phyloP scores from a whole-genome alignment of 64 coral and sea anemone genomes.

The Montipora foliosa region DNA sequence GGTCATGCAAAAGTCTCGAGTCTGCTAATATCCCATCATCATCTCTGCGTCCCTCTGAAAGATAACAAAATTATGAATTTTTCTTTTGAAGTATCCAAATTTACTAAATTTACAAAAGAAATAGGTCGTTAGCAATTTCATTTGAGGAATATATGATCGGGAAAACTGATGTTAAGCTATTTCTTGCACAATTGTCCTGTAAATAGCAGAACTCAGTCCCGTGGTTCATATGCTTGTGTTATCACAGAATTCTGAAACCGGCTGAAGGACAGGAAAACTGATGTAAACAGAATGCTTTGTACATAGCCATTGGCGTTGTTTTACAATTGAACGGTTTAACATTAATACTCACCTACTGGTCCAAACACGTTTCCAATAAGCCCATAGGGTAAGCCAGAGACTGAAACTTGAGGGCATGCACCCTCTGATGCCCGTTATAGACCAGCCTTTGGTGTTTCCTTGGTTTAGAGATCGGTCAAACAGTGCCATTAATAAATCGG shows the following conservation, averaged over 20 bases:
- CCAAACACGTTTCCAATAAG: conserved; percentile 55
- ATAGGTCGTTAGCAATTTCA: not conserved
- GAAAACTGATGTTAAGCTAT: not conserved
- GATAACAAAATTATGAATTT: not conserved
- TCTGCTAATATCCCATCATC: not conserved
- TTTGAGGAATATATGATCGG: not conserved
- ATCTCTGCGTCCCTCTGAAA: not conserved
- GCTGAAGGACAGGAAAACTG: not conserved
- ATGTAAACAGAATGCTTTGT: not conserved
- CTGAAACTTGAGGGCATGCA: not conserved
- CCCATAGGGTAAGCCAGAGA: conserved; percentile 33
- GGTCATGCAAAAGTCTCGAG: not conserved
- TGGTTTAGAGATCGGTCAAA: not conserved
- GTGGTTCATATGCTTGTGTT: not conserved
- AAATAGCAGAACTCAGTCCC: not conserved
- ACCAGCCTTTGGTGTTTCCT: not conserved
- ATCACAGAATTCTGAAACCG: not conserved
- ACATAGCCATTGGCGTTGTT: not conserved
- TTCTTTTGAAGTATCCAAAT: not conserved
- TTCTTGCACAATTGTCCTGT: not conserved
- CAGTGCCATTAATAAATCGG: not conserved
- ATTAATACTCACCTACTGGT: conserved; percentile 17
- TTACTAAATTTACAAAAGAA: not conserved
- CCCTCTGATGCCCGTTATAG: not conserved
- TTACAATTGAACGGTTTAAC: not conserved